These are phyloP conservation scores for Pelecanus crispus DNA, from an alignment of 2,113 vertebrate species.

Conservation along the genomic window DNA sequence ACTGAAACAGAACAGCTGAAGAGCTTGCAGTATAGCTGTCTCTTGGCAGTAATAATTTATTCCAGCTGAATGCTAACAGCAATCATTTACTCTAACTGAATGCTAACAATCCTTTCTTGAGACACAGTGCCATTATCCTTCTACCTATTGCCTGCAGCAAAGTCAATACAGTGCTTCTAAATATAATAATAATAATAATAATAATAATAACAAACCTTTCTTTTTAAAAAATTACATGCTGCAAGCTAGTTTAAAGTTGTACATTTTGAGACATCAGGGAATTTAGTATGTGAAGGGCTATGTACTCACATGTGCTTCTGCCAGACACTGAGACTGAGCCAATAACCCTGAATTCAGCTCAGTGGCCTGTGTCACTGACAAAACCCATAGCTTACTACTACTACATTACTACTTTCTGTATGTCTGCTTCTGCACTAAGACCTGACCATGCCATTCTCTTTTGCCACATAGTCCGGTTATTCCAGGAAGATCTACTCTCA, in stretches of 20 bases:
- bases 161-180: not conserved
- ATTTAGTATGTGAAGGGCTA: not conserved
- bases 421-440: not conserved
- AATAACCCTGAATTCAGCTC: not conserved
- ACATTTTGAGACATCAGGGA: not conserved
- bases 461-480: not conserved
- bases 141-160: conserved; percentile 4
- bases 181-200: not conserved
- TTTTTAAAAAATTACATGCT: not conserved
- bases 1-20: not conserved
- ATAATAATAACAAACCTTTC: not conserved
- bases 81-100: conserved; percentile 18
- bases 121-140: not conserved
- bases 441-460: not conserved
- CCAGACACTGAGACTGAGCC: not conserved
- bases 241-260: not conserved
- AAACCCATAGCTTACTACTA: not conserved
- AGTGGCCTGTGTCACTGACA: not conserved
- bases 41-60: conserved; percentile 25
- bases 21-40: not conserved
- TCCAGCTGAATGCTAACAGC: conserved; percentile 23
- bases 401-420: not conserved
- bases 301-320: not conserved
- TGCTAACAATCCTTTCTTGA: not conserved
- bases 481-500: not conserved